Base-by-base conservation (phyloP, 2,888 invertebrate genomes). In the Stenodema calcarata region DNA sequence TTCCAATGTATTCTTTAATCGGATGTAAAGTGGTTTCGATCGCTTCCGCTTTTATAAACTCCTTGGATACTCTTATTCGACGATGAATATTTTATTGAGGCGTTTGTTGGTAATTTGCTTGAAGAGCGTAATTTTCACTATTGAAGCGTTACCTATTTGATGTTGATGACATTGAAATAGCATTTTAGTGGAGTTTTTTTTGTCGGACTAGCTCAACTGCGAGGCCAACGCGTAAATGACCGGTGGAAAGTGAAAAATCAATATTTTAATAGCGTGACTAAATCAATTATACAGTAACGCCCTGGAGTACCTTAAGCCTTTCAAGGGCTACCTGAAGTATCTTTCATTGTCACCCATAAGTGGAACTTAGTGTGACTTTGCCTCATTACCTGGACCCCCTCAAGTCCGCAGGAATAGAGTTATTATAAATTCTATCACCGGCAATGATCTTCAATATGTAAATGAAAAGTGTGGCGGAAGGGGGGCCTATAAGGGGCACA, bases 341-440 rank as follows among this genome's bases (percentile, higher is more conserved):
- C 84, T 84, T 73, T 84, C 84, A 84, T 84, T 84, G 84, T 84
- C 84, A 84, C 70, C 84, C 84, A 44, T 84, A 84, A 84, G 84
- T 84, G 84, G 84, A 84, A 84, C 84, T 84, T 84, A 73, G 84
- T 84, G 84, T 84, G 84, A 84, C 84, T 84, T 84, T n/a, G 47
- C 23, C 84, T 84, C 84, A 84, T 84, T 84, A 84, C 84, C 44
- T 47, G 44, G 69, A 35, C 16, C 30, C 42, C 42, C 35, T 35
- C 28, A 44, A 50, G 44, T 30, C 47, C 23, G 14, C 44, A 73
- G 86, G 79, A 79, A 86, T 86, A 79, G 44, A 86, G 86, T 86
- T 86, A 86, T 86, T 86, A 86, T 86, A 86, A 86, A 86, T 86
- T 86, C 86, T 86, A 86, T 86, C 86, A 69, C 79, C 86, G 79